A percentile compares a stretch with the other conserved stretches of the same genome.
Conservation (phyloP, 2,113 vertebrate species). For the Ceratotherium simum region DNA sequence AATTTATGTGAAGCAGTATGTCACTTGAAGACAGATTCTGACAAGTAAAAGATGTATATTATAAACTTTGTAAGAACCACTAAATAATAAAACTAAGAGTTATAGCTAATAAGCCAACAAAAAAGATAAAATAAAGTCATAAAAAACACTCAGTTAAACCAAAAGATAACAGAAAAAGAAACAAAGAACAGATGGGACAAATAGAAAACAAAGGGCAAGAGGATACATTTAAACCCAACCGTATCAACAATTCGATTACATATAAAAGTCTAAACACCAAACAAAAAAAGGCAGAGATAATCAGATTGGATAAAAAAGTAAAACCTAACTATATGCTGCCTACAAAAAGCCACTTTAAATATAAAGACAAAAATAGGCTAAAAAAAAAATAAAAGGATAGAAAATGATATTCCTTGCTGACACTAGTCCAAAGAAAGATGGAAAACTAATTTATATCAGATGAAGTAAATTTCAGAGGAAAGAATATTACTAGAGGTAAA, state of each 20-base stretch:
- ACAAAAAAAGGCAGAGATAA: not conserved
- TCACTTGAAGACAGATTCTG: not conserved
- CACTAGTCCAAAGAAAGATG: not conserved
- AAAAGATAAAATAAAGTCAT: not conserved
- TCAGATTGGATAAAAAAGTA: not conserved
- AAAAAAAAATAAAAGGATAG: not conserved
- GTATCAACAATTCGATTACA: not conserved
- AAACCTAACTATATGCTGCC: not conserved
- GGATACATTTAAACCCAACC: not conserved
- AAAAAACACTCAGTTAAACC: not conserved
- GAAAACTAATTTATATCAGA: not conserved
- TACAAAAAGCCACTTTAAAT: not conserved
- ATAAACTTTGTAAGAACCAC: not conserved
- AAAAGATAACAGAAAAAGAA: not conserved
- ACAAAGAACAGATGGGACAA: not conserved
- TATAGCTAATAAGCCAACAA: not conserved
- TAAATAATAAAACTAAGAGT: not conserved
- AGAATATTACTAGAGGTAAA: not conserved
- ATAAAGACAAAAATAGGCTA: not conserved
- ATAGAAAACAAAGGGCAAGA: constrained; percentile 5
- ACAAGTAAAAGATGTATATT: not conserved
- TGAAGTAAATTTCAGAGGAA: not conserved
- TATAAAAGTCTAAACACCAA: not conserved
- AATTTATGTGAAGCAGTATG: not conserved
- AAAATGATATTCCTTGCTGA: not conserved